phyloP scores from a whole-genome alignment of 2,113 vertebrate species.

The Sula dactylatra region DNA sequence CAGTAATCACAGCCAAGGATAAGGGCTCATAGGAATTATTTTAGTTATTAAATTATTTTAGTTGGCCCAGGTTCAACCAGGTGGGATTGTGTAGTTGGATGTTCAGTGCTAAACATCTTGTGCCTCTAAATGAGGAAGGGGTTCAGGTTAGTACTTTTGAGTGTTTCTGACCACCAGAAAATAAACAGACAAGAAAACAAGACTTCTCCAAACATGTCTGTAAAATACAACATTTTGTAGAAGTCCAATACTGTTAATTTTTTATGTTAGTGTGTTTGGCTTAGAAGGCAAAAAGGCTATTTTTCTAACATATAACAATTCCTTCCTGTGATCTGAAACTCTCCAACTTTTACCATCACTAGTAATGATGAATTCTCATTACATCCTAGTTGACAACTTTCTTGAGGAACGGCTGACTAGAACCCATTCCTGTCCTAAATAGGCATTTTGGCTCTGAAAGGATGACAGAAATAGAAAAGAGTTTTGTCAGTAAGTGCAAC shows the following conservation, averaged over 20 bases:
- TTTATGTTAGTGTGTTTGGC: neutral
- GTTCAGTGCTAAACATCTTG: neutral
- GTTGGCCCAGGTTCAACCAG: neutral
- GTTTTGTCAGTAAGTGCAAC: neutral
- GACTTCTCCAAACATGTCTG: neutral
- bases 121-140: neutral
- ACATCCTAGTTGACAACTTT: neutral
- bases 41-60: neutral
- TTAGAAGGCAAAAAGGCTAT: neutral
- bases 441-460: neutral
- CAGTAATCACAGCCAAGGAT: neutral
- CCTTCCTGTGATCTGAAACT: neutral
- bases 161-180: neutral
- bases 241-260: neutral
- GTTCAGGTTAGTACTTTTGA: neutral
- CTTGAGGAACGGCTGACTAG: neutral
- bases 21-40: neutral
- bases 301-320: neutral
- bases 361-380: neutral
- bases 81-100: neutral
- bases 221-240: neutral
- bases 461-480: neutral
- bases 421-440: slow-evolving; percentile 14
- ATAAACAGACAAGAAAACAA: neutral
- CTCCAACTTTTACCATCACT: neutral